A percentile compares a stretch with the other conserved stretches of the same genome.
These are phyloP conservation scores for Orussus abietinus DNA, from an alignment of 1,140 invertebrate species.

Conservation along the genomic window DNA sequence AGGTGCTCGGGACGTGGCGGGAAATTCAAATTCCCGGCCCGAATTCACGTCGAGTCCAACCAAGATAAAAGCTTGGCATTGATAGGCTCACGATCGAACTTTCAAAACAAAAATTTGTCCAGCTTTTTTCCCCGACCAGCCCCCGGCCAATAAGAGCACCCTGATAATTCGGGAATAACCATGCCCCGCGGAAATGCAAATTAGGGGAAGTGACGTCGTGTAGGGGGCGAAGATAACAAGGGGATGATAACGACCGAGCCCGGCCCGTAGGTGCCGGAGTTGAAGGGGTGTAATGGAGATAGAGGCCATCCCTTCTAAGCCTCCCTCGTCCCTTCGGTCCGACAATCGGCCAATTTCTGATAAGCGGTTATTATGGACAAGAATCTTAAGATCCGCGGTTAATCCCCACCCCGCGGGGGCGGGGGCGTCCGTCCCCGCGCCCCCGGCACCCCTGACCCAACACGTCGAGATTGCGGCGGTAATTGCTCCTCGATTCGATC, in stretches of 20 bases:
- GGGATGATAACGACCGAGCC: constrained; percentile 23
- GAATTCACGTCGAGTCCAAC: too few relatives aligned
- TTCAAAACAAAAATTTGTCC: too few relatives aligned
- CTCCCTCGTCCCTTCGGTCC: constrained; percentile 19
- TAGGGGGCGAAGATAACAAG: constrained; percentile 20
- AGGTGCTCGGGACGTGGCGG: too few relatives aligned
- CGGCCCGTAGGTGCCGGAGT: not conserved
- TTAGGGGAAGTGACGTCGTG: constrained; percentile 28
- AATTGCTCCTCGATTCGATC: constrained; percentile 33
- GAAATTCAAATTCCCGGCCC: too few relatives aligned
- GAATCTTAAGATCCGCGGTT: constrained; percentile 15
- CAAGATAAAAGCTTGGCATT: too few relatives aligned
- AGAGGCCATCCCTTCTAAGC: constrained; percentile 16
- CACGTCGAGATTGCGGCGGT: constrained; percentile 24
- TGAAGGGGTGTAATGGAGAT: constrained; percentile 2
- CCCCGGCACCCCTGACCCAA: not conserved
- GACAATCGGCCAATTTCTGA: constrained; percentile 25
- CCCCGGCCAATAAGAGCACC: too few relatives aligned
- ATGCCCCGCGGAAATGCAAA: constrained; percentile 35
- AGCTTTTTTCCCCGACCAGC: too few relatives aligned
- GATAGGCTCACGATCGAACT: too few relatives aligned
- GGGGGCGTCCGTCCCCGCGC: not conserved
- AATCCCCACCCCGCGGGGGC: constrained; percentile 1
- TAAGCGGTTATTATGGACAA: constrained; percentile 32
- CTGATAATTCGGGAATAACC: constrained; percentile 35